Percentiles rank a stretch among this genome's conserved stretches.
phyloP scores from a whole-genome alignment of 2,888 invertebrate species.

The Lutraria lutraria region DNA sequence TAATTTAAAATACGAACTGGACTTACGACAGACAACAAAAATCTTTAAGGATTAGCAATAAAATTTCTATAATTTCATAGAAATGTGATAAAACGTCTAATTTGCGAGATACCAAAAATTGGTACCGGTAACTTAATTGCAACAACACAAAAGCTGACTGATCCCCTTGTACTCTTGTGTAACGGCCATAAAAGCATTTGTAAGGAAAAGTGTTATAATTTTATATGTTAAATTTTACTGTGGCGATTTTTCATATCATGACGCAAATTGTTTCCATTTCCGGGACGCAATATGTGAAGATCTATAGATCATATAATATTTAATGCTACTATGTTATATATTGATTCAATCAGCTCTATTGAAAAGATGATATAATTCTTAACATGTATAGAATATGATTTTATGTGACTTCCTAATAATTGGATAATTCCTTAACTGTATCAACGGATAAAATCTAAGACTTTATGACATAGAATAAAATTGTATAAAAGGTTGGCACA shows the following conservation, averaged over 20 bases:
- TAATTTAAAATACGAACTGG: background rate
- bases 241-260: conserved; percentile 6
- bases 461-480: conserved; percentile 1
- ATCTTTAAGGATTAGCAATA: conserved; percentile 40
- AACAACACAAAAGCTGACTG: conserved; percentile 37
- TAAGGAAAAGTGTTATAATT: conserved; percentile 21
- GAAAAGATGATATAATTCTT: background rate
- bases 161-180: conserved; percentile 32
- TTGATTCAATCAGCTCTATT: background rate
- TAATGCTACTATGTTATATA: background rate
- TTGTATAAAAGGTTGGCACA: background rate
- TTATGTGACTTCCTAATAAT: background rate
- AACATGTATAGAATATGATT: conserved; percentile 7
- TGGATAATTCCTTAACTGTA: background rate
- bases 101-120: conserved; percentile 51
- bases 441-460: conserved; percentile 2
- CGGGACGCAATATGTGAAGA: background rate
- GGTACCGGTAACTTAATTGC: conserved; percentile 21
- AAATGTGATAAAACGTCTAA: conserved; percentile 39
- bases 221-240: conserved; percentile 32
- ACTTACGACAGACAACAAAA: conserved; percentile 18
- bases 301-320: background rate
- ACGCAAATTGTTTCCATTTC: conserved; percentile 21
- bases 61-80: conserved; percentile 33
- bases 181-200: conserved; percentile 29